Percentiles rank a stretch among this genome's conserved stretches.
Conservation (phyloP, 2,113 vertebrate species). For the Psilopsiagon aymara region DNA sequence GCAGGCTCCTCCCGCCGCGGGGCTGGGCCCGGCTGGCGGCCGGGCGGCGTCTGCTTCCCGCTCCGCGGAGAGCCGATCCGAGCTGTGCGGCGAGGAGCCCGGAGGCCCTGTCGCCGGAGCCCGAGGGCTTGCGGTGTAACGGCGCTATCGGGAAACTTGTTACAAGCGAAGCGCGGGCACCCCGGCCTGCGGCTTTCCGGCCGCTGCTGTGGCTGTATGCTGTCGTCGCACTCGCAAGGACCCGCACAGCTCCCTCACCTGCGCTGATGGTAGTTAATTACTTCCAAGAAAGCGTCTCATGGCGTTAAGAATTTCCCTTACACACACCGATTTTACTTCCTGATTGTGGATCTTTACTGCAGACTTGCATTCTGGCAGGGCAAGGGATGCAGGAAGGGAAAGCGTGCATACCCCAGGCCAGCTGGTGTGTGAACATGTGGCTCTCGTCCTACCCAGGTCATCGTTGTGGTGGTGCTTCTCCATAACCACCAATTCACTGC, state of each 20-base stretch:
- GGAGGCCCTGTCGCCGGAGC: no score
- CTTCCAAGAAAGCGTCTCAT: background rate
- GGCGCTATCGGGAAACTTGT: background rate
- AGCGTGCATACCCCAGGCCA: accelerated
- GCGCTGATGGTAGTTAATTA: accelerated
- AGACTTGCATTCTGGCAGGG: background rate
- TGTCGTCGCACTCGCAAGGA: accelerated
- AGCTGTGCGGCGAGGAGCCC: no score
- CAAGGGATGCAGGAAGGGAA: background rate
- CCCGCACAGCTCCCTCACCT: background rate
- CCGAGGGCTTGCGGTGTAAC: background rate
- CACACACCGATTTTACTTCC: background rate
- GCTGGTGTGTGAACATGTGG: background rate
- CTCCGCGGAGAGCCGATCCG: background rate
- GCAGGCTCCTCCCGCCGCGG: no score
- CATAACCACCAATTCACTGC: background rate
- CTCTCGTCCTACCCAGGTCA: background rate
- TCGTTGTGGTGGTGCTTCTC: background rate
- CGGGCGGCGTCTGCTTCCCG: background rate
- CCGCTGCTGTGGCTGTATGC: accelerated
- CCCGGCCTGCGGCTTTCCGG: background rate
- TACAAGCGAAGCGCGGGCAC: no score
- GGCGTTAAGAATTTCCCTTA: background rate
- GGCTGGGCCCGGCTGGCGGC: background rate
- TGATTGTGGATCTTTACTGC: background rate